phyloP scores from a whole-genome alignment of 2,113 vertebrate species.

The Sylvilagus bachmani region DNA sequence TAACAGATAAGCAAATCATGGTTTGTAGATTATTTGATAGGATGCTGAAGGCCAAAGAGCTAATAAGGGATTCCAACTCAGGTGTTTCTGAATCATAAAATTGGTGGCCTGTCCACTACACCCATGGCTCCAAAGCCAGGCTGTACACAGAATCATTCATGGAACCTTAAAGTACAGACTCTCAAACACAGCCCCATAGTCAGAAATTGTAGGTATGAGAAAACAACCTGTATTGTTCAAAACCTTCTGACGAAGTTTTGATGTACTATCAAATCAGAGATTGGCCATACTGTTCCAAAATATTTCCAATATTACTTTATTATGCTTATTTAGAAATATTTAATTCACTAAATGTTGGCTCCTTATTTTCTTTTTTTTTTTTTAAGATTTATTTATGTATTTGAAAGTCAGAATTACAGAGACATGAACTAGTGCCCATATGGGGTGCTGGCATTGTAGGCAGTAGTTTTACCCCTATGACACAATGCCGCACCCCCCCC shows the following conservation, averaged over 20 bases:
- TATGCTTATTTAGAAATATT: conserved; percentile 59
- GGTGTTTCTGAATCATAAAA: neutral
- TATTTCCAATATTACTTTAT: neutral
- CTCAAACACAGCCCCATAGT: neutral
- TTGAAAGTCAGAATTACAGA: no score
- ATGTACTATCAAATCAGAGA: neutral
- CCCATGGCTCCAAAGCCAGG: neutral
- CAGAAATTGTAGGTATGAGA: neutral
- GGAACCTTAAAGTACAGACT: conserved; percentile 6
- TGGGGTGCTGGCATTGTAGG: no score
- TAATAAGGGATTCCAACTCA: neutral
- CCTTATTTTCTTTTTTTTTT: conserved; percentile 45
- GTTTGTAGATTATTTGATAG: neutral
- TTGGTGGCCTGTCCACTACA: neutral
- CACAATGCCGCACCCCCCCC: no score
- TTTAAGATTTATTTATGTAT: no score
- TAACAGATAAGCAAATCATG: conserved; percentile 26
- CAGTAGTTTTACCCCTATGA: no score
- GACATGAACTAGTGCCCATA: no score
- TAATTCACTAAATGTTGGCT: conserved; percentile 33
- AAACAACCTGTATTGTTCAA: conserved; percentile 1
- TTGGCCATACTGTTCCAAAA: neutral
- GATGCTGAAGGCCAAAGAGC: neutral
- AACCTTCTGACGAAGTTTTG: neutral
- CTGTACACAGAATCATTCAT: neutral